Conservation (phyloP, 2,797 vertebrate species). For the Peromyscus attwateri region DNA sequence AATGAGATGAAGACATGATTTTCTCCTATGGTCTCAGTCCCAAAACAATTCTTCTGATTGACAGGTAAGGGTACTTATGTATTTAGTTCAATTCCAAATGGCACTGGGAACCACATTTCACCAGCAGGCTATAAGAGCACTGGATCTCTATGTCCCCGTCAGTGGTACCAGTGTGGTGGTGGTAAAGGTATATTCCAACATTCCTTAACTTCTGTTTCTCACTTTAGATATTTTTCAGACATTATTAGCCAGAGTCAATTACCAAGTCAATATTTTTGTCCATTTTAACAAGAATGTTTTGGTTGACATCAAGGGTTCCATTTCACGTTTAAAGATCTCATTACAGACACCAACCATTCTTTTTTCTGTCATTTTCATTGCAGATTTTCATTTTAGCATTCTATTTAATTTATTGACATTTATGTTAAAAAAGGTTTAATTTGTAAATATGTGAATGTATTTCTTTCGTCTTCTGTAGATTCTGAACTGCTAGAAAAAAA, state of each 20-base stretch:
- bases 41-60: neutral
- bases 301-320: neutral
- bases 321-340: slow-evolving; percentile 34
- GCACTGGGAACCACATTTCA: slow-evolving; percentile 22
- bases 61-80: neutral
- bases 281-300: neutral
- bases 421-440: slow-evolving; percentile 11
- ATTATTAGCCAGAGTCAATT: neutral
- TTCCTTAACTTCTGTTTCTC: slow-evolving; percentile 4
- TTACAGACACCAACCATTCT: neutral
- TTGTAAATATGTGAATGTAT: slow-evolving; percentile 45
- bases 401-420: neutral
- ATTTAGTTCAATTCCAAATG: neutral
- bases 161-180: neutral
- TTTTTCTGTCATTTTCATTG: slow-evolving; percentile 6
- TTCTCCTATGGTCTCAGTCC: slow-evolving; percentile 25
- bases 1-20: slow-evolving; percentile 1
- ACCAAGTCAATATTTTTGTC: neutral
- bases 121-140: neutral
- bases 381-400: neutral
- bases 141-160: neutral
- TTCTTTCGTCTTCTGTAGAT: neutral
- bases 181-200: neutral
- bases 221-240: slow-evolving; percentile 47
- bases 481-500: neutral